Evolutionary conservation across 1,140 invertebrate species (phyloP).

Genomic region (Ganaspis sp.): DNA sequence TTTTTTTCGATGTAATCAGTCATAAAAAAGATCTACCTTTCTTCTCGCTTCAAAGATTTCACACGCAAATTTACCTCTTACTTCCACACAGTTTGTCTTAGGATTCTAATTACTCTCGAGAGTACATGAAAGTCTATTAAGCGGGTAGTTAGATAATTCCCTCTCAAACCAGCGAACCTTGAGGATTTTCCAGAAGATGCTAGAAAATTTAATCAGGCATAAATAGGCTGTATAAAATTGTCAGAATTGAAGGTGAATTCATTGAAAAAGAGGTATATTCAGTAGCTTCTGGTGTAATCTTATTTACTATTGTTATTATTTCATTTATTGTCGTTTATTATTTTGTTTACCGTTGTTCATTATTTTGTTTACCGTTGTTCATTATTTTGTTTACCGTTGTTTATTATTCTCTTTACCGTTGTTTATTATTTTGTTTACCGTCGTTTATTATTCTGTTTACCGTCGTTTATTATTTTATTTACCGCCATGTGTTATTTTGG

Average conservation of each 20-base stretch:
- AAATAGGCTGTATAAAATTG: neutral
- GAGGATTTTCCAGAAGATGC: neutral
- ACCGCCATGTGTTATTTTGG: no score
- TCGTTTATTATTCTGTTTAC: no score
- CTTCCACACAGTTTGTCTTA: slow-evolving; percentile 25
- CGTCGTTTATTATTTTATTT: no score
- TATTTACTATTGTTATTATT: no score
- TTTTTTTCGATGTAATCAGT: neutral
- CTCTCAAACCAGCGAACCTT: slow-evolving; percentile 36
- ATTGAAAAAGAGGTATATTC: no score
- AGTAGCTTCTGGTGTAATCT: no score
- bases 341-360: no score
- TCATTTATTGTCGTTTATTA: no score
- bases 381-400: no score
- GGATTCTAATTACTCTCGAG: slow-evolving; percentile 42
- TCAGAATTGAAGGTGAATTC: neutral
- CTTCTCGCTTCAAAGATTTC: neutral
- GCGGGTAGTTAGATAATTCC: slow-evolving; percentile 45
- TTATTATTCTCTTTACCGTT: no score
- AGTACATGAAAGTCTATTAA: slow-evolving; percentile 39
- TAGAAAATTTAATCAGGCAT: slow-evolving; percentile 6
- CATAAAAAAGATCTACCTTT: neutral
- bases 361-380: no score
- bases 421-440: no score
- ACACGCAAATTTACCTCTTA: slow-evolving; percentile 17